Evolutionary conservation across 2,888 invertebrate genomes (phyloP), one percentile per base, ranked within the genome.

Genomic region (Mesoligia furuncula): DNA sequence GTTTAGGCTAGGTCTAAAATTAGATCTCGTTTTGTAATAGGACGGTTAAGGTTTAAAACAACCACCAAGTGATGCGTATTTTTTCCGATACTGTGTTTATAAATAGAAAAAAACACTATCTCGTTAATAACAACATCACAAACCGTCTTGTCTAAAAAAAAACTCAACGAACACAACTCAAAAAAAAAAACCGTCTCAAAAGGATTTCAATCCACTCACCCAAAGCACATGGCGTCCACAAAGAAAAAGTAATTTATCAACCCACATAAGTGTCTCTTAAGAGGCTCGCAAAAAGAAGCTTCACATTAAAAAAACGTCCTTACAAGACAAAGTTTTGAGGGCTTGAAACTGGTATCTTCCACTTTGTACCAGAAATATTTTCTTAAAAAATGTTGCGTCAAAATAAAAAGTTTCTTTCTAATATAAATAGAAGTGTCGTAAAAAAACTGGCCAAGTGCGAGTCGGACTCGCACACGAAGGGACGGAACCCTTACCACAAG

Each of bases 161-260:
- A 78, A 68, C 13, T 45, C 45, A 45, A 45, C 13, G 45, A 45
- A 0, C 0, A 45, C 45, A 45, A 45, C 45, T 13, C 45, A 45
- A 45, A 42, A 42, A 51, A 81, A 42, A 42, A 51, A 81, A 69
- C 73, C 54, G 36, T 57, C 42, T 75, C 64, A 71, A 85, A 82
- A 80, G 61, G 74, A 83, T 78, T 85, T 76, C 82, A 85, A 85
- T 81, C 81, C 79, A 84, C 85, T 81, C 75, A 51, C 39, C 5
- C 17, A 13, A 68, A 80, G 80, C 84, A 78, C 73, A 77, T 84
- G 85, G 76, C 69, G 65, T 39, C 20, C 67, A 80, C 73, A 75
- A 83, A 80, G 78, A 77, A 80, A 87, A 88, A 80, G 88, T 86
- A 88, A 88, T 87, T 82, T 82, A 87, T 87, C 88, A 86, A 78